Base-by-base conservation (phyloP, 2,888 invertebrate genomes). In the Campoplex capitator region DNA sequence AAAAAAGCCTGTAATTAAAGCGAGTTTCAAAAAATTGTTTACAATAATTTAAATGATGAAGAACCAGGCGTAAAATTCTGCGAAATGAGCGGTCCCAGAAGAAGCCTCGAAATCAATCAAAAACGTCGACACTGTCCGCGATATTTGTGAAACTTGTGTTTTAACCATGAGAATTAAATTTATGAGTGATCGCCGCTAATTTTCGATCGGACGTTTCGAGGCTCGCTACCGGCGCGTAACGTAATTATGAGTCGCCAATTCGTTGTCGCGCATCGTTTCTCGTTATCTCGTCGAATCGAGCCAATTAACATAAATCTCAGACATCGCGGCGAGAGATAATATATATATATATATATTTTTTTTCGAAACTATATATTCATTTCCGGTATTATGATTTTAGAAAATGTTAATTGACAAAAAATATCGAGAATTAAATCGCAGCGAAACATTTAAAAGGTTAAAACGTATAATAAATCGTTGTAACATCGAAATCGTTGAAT, bases 361-460 rank as follows among this genome's bases (percentile, higher is more conserved):
- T 38, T 7, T 42, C n/a, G 11, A 42, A 67, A 67, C n/a, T n/a
- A 23, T n/a, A 2, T n/a, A 67, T n/a, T 8, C 8, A 4, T 42
- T 42, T 42, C 35, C 42, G 42, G 67, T 11, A n/a, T 8, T 62
- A n/a, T n/a, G 67, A 35, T 38, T 13, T 67, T n/a, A 4, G n/a
- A 67, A n/a, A 67, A 67, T 58, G 13, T 38, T 67, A 67, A 51
- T 48, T n/a, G 23, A 71, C 45, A 48, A 71, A 67, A 67, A 67
- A 67, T 67, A 1, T 45, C 18, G 23, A 28, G 23, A 48, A 38
- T 32, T 71, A 54, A 48, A 42, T 35, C 74, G 65, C n/a, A 78
- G 32, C 56, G 65, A 35, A 80, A 71, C 74, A 81, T 77, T 62
- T 67, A 16, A 81, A 84, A 75, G 77, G 80, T 80, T 70, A 70